Conservation (phyloP, 1,140 invertebrate genomes). For the Drosophila miranda region DNA sequence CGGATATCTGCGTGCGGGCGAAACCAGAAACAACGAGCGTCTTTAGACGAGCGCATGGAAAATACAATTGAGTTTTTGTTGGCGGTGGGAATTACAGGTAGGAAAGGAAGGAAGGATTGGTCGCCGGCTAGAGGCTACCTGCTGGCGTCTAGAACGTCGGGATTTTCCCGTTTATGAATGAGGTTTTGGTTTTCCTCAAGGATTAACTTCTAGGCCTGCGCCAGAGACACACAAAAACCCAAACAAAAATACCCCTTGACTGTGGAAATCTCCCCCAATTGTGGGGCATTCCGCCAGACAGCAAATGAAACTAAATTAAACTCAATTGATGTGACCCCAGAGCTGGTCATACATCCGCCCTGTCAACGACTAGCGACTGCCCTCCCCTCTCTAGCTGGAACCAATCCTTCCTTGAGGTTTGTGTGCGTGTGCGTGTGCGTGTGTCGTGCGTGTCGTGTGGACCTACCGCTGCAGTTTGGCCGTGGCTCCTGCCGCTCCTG, state of each 20-base stretch:
- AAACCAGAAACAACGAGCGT: constrained; percentile 71
- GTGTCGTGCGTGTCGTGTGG: not conserved
- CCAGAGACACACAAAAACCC: constrained; percentile 13
- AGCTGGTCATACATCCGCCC: constrained; percentile 32
- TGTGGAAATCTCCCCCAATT: constrained; percentile 6
- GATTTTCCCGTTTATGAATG: constrained; percentile 40
- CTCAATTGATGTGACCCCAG: constrained; percentile 81
- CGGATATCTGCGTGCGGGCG: constrained; percentile 85
- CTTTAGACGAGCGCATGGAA: constrained; percentile 53
- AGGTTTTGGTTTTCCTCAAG: constrained; percentile 22
- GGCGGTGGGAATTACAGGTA: constrained; percentile 45
- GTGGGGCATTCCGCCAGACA: constrained; percentile 16
- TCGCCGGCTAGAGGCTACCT: constrained; percentile 41
- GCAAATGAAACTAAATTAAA: constrained; percentile 77
- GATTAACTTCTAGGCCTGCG: constrained; percentile 38
- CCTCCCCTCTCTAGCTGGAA: constrained; percentile 9
- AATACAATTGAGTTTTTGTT: constrained; percentile 51
- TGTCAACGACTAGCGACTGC: constrained; percentile 3
- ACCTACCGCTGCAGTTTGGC: constrained; percentile 79
- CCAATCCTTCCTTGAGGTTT: constrained; percentile 20
- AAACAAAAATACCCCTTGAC: not conserved
- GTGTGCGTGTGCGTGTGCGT: constrained; percentile 8
- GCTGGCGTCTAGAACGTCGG: constrained; percentile 27
- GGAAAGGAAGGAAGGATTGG: constrained; percentile 53
- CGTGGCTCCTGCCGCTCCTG: constrained; percentile 39